A percentile compares a stretch with the other conserved stretches of the same genome.
phyloP scores from a whole-genome alignment of 1,140 invertebrate species.

The Brachionus manjavacas region DNA sequence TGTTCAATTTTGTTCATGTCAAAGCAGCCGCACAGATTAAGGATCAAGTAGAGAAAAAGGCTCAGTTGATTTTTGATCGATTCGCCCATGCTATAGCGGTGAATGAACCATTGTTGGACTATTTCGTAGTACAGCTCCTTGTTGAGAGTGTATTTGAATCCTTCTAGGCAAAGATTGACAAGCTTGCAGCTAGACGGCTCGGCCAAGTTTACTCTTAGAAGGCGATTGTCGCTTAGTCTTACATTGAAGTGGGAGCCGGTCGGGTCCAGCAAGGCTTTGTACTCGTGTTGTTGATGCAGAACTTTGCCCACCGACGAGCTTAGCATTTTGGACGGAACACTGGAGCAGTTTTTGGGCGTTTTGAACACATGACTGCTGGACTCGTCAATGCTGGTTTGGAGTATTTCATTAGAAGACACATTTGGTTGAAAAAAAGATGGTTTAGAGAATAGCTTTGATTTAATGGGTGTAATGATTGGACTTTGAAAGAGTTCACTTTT shows the following conservation, averaged over 20 bases:
- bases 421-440: not conserved
- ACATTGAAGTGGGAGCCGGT: slow-evolving; percentile 22
- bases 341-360: not conserved
- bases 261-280: not conserved
- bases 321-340: not conserved
- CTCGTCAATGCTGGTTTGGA: not conserved
- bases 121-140: slow-evolving; percentile 26
- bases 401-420: not conserved
- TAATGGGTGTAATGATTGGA: slow-evolving; percentile 30
- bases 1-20: slow-evolving; percentile 34
- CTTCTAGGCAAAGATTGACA: slow-evolving; percentile 30
- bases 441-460: slow-evolving; percentile 12
- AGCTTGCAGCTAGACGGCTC: slow-evolving; percentile 6
- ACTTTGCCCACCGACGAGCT: slow-evolving; percentile 18
- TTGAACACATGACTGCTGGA: not conserved
- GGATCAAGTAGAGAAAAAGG: slow-evolving; percentile 16
- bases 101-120: slow-evolving; percentile 38
- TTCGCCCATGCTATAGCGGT: slow-evolving; percentile 21
- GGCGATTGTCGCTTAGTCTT: not conserved
- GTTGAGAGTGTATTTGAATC: slow-evolving; percentile 29
- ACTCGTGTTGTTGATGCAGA: slow-evolving; percentile 9
- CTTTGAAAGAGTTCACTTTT: slow-evolving; percentile 24
- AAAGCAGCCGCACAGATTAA: slow-evolving; percentile 36
- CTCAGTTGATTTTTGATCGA: slow-evolving; percentile 22
- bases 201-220: slow-evolving; percentile 3